Base-by-base conservation (phyloP, 2,888 invertebrate genomes). In the Allygus modestus region DNA sequence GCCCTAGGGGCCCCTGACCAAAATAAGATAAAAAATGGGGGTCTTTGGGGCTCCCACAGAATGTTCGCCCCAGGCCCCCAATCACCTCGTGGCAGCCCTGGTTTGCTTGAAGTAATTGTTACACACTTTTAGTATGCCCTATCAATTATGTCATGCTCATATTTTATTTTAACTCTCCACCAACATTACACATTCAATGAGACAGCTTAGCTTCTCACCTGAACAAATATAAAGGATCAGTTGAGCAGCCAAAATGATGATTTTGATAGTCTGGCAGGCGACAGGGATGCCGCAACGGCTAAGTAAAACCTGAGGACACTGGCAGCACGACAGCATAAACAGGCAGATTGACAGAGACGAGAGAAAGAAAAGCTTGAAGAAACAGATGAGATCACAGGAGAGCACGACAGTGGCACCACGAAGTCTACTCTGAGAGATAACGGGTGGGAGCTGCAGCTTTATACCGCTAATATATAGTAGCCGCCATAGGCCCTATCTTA, bases 281-380 rank as follows among this genome's bases (percentile, higher is more conserved):
- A 77, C 23, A 26, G 46, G 1, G 31, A 15, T 23, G 43, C 43
- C 77, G 77, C 43, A 46, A 41, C 12, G 77, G 77, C 77, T 7
- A 11, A n/a, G 2, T n/a, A 12, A 28, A 77, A 28, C 41, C 17
- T 51, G n/a, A 9, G 51, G 20, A 26, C 17, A 37, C 41, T 46
- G 7, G 28, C 77, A 77, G 46, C 77, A 43, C 41, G 77, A n/a
- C 77, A 43, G 77, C 77, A 77, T 77, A 77, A 77, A 77, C 37
- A 43, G 73, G 41, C 43, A 43, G 73, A 41, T 41, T 37, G 20
- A 11, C 73, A 20, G 41, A 73, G 26, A 43, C 26, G 23, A 41
- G 1, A 41, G 20, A 73, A 31, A 73, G 23, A 11, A 73, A 73
- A 73, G 43, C 41, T 7, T 17, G 43, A 11, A 5, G 26, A 41